phyloP scores from a whole-genome alignment of 2,888 invertebrate species.

The Hoplodrina ambigua region DNA sequence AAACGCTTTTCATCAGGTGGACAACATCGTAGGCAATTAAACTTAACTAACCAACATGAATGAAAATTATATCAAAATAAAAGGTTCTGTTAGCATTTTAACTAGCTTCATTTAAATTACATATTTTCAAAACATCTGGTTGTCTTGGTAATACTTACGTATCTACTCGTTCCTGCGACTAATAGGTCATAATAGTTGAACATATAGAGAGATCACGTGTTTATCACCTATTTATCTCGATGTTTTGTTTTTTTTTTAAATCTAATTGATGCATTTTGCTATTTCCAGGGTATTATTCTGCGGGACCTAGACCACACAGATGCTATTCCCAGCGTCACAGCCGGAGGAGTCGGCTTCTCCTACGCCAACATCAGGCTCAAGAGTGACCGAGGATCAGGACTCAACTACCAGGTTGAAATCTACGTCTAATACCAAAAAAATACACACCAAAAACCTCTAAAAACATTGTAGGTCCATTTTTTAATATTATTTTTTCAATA shows the following conservation, averaged over 20 bases:
- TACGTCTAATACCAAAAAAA: slow-evolving; percentile 73
- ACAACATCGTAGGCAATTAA: not conserved
- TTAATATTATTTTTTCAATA: slow-evolving; percentile 13
- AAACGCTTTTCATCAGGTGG: slow-evolving; percentile 15
- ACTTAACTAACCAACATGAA: not conserved
- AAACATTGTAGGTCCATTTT: slow-evolving; percentile 3
- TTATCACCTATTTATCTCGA: too few relatives aligned
- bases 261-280: slow-evolving; percentile 11
- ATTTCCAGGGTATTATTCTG: slow-evolving; percentile 83
- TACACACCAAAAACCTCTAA: slow-evolving; percentile 1
- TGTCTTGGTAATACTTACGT: not conserved
- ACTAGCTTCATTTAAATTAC: not conserved
- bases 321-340: slow-evolving; percentile 78
- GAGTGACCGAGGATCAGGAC: slow-evolving; percentile 84
- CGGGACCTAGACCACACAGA: slow-evolving; percentile 87
- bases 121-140: not conserved
- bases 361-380: slow-evolving; percentile 85
- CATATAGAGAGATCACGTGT: not conserved
- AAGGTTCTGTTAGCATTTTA: not conserved
- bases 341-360: slow-evolving; percentile 86
- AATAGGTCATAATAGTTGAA: not conserved
- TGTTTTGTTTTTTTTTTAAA: too few relatives aligned
- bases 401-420: slow-evolving; percentile 85
- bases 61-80: not conserved
- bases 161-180: not conserved